Base-by-base conservation (phyloP, 2,888 invertebrate species). In the Chrysolina haemoptera region DNA sequence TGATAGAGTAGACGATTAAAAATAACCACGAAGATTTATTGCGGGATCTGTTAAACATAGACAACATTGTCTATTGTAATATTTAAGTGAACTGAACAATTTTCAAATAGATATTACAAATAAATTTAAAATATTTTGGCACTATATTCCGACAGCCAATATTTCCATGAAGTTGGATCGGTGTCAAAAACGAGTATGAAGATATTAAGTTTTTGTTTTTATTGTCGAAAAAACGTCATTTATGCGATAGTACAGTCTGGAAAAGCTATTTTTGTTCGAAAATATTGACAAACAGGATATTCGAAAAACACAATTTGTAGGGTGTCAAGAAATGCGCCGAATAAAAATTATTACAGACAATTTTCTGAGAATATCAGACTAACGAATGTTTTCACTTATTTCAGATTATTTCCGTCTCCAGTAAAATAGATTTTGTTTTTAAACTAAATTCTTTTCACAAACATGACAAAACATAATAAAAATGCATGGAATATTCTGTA, bases 211-310 rank as follows among this genome's bases (percentile, higher is more conserved):
- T 50, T 53, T 53, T 50, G 40, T 67, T 53, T 53, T 67, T 40
- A 14, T 16, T 53, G 18, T 67, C 55, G 53, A 8, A 9, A 35
- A 46, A 53, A 53, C 50, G 27, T 35, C 66, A 67, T 12, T 35
- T 14, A 18, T 12, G 20, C 18, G 11, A 53, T 16, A 40, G 12
- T 53, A 41, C 53, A 67, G 40, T 35, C 40, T 18, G 48, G 20
- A 18, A 20, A n/a, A 67, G 10, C 53, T 67, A 67, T 67, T 67
- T 67, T 53, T 20, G 67, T 20, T 14, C 40, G 20, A 40, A 53
- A 55, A 53, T 67, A 67, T 67, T 67, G 53, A 67, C 50, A 67
- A 55, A 66, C 50, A 35, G 43, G 22, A 20, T n/a, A 27, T 48
- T 18, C 40, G 12, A 12, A 2, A 50, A 67, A 67, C 67, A 53